Evolutionary conservation across 2,888 invertebrate species (phyloP).

Genomic region (Patella caerulea): DNA sequence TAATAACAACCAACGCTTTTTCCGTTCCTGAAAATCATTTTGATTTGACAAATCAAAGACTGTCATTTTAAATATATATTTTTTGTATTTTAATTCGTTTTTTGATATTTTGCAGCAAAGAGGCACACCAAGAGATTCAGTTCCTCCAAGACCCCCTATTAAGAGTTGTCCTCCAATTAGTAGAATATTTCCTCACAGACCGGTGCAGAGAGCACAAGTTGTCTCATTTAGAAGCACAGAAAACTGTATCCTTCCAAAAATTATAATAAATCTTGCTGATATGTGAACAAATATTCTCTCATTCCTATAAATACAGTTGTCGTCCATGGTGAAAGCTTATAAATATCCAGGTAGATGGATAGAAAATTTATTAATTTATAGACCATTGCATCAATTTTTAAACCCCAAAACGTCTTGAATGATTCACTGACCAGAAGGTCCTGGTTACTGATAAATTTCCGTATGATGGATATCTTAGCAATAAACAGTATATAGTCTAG

Average conservation of each 20-base stretch:
- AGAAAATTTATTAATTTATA: no score
- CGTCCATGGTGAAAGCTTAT: no score
- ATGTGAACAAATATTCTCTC: no score
- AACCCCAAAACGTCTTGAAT: no score
- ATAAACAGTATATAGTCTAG: no score
- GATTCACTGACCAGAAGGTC: no score
- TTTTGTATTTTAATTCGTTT: conserved; percentile 2
- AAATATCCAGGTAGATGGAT: no score
- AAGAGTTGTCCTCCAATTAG: conserved; percentile 70
- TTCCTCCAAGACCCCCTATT: conserved; percentile 69
- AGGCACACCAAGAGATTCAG: conserved; percentile 63
- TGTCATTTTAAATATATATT: not conserved
- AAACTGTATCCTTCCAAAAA: conserved; percentile 61
- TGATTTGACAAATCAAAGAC: not conserved
- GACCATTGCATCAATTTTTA: no score
- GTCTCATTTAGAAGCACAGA: conserved; percentile 65
- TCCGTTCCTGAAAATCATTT: not conserved
- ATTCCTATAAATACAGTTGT: no score
- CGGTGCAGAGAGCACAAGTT: conserved; percentile 61
- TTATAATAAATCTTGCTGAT: no score
- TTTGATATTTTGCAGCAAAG: conserved; percentile 48
- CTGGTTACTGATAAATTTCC: no score
- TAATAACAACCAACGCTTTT: not conserved
- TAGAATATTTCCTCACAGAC: conserved; percentile 63
- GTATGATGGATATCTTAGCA: no score